These are phyloP conservation scores for Drosophila infuscata DNA, from an alignment of 2,888 invertebrate species.

Conservation along the genomic window DNA sequence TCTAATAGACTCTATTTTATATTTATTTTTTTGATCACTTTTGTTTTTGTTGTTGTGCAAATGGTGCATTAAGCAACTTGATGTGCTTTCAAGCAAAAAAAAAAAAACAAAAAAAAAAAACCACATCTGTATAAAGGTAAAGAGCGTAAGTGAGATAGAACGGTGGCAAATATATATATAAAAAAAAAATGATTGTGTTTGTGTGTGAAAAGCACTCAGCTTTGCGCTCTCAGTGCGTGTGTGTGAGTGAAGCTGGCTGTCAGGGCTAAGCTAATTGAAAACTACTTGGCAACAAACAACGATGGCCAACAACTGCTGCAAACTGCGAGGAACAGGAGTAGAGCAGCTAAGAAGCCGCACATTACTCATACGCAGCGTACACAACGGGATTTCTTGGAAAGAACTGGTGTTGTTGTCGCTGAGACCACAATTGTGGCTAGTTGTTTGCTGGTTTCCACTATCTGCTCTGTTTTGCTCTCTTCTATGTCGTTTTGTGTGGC, in stretches of 20 bases:
- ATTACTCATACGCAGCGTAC: conserved; percentile 73
- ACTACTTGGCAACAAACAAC: conserved; percentile 58
- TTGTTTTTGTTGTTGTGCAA: conserved; percentile 16
- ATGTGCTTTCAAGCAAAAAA: conserved; percentile 23
- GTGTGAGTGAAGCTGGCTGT: conserved; percentile 36
- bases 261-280: conserved; percentile 71
- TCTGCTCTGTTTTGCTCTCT: conserved; percentile 5
- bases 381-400: conserved; percentile 32
- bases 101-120: conserved; percentile 21
- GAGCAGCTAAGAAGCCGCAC: conserved; percentile 64
- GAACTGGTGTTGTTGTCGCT: conserved; percentile 14
- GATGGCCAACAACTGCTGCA: conserved; percentile 33
- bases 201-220: conserved; percentile 53
- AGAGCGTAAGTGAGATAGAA: conserved; percentile 8
- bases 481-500: conserved; percentile 28
- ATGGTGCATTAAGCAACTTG: conserved; percentile 46
- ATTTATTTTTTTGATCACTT: not conserved
- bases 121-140: conserved; percentile 32
- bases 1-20: not conserved
- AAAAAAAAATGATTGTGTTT: not conserved
- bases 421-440: conserved; percentile 48
- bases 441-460: conserved; percentile 24
- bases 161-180: not conserved
- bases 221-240: conserved; percentile 23
- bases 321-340: conserved; percentile 39